phyloP scores from a whole-genome alignment of 2,113 vertebrate species.

The Archocentrus centrarchus region DNA sequence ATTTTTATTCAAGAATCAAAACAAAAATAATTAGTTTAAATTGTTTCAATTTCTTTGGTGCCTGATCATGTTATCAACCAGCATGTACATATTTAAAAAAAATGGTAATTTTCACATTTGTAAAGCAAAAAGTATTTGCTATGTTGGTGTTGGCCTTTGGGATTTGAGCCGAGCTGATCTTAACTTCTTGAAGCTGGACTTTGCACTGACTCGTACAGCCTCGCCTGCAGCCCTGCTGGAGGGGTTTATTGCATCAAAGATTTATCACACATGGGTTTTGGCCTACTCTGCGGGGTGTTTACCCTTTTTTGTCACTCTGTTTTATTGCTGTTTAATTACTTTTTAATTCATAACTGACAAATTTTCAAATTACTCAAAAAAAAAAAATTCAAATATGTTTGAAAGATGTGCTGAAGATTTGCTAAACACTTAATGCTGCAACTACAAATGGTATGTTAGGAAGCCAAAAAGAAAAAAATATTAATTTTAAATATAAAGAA shows the following conservation, averaged over 20 bases:
- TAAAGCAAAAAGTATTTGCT: background rate
- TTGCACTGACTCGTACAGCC: conserved; percentile 3
- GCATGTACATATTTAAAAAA: background rate
- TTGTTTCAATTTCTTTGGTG: too few species aligned
- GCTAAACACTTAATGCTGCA: background rate
- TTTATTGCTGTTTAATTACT: conserved; percentile 12
- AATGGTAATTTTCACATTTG: background rate
- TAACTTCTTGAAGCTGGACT: background rate
- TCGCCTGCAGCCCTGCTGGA: background rate
- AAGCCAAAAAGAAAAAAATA: background rate
- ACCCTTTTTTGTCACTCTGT: conserved; percentile 5
- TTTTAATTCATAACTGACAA: conserved; percentile 29
- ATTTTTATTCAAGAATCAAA: background rate
- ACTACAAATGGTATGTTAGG: background rate
- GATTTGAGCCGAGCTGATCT: background rate
- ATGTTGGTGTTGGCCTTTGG: background rate
- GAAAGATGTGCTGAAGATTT: background rate
- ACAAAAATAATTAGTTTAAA: background rate
- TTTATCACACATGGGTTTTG: conserved; percentile 31
- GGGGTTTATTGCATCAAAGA: conserved; percentile 4
- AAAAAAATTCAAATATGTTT: background rate
- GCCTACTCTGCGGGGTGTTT: background rate
- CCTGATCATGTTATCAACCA: background rate
- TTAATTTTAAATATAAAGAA: background rate
- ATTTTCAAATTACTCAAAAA: background rate